phyloP scores from a whole-genome alignment of 2,888 invertebrate genomes.

The Tetragonisca angustula region DNA sequence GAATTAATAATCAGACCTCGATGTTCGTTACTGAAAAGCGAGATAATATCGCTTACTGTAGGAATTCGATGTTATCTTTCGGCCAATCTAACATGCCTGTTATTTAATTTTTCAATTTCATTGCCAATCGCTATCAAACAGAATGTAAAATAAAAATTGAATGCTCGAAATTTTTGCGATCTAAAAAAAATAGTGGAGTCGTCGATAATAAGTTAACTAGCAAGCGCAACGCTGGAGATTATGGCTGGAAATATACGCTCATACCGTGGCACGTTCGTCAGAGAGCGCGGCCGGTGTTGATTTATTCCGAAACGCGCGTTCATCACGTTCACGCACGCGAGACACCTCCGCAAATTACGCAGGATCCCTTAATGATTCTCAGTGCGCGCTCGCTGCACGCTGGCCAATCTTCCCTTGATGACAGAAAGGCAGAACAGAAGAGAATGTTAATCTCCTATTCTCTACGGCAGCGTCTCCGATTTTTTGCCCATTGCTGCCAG shows the following conservation, averaged over 20 bases:
- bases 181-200: no score
- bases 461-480: slow-evolving; percentile 39
- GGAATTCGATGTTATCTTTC: no score
- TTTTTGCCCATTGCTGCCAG: slow-evolving; percentile 42
- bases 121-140: no score
- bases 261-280: not conserved
- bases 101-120: no score
- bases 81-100: no score
- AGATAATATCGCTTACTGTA: no score
- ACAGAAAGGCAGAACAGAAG: slow-evolving; percentile 40
- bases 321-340: slow-evolving; percentile 22
- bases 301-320: slow-evolving; percentile 25
- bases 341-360: slow-evolving; percentile 52
- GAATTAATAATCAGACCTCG: no score
- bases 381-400: not conserved
- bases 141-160: no score
- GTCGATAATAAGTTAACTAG: not conserved
- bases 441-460: slow-evolving; percentile 63
- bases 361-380: slow-evolving; percentile 48
- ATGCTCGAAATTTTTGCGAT: no score
- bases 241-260: not conserved
- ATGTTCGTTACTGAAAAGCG: no score
- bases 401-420: slow-evolving; percentile 29
- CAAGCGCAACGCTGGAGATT: not conserved
- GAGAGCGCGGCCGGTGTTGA: slow-evolving; percentile 11